Evolutionary conservation across 1,140 invertebrate species (phyloP).

Genomic region (Pseudomyrmex gracilis): DNA sequence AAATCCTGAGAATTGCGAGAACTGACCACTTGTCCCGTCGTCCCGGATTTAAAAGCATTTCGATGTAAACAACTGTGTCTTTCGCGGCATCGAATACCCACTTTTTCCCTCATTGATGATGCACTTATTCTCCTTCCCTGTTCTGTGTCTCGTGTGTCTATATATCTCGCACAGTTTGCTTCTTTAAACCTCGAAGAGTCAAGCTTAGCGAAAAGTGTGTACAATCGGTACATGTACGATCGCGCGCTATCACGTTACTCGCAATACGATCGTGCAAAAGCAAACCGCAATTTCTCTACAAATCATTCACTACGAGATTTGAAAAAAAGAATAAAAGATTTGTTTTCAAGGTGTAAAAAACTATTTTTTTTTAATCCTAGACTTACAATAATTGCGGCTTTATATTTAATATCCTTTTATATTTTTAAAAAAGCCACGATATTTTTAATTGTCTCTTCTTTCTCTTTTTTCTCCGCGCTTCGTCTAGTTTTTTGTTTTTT

Average conservation of each 20-base stretch:
- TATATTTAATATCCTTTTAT: background rate
- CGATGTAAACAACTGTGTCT: conserved; percentile 76
- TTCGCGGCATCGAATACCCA: conserved; percentile 68
- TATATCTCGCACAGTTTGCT: background rate
- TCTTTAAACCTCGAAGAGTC: background rate
- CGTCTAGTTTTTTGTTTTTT: background rate
- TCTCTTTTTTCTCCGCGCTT: conserved; percentile 12
- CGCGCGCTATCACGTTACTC: background rate
- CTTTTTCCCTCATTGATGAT: conserved; percentile 68
- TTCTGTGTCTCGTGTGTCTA: background rate
- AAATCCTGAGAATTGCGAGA: conserved; percentile 46
- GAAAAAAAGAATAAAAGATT: too few relatives aligned
- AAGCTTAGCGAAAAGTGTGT: background rate
- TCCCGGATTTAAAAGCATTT: conserved; percentile 79
- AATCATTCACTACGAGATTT: background rate
- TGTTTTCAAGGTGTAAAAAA: background rate
- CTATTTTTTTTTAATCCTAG: background rate
- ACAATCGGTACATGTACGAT: background rate
- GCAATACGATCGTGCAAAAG: background rate
- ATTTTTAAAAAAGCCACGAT: background rate
- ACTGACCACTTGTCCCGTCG: conserved; percentile 15
- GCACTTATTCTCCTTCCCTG: conserved; percentile 21
- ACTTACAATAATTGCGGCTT: conserved; percentile 5
- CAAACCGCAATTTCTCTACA: conserved; percentile 11
- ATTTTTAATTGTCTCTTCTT: conserved; percentile 31